A percentile compares a stretch with the other conserved stretches of the same genome.
phyloP scores from a whole-genome alignment of 2,113 vertebrate genomes.

The Brachyhypopomus occidentalis region DNA sequence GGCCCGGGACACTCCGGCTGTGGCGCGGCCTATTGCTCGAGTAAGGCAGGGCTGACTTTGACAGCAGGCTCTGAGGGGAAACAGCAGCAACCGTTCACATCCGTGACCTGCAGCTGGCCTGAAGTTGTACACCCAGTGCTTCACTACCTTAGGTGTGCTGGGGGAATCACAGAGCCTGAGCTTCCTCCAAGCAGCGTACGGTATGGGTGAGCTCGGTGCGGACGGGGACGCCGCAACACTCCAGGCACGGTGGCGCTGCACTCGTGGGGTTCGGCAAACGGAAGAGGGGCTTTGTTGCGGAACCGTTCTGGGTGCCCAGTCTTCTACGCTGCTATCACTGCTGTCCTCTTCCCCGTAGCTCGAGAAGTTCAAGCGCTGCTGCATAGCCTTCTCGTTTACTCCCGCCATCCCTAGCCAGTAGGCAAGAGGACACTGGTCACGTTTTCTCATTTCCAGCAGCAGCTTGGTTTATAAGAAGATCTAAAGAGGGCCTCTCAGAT shows the following conservation, averaged over 20 bases:
- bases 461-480: not conserved
- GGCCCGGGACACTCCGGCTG: slow-evolving; percentile 65
- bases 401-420: slow-evolving; percentile 60
- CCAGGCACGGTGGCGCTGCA: slow-evolving; percentile 55
- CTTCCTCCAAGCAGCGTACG: slow-evolving; percentile 76
- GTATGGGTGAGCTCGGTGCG: slow-evolving; percentile 74
- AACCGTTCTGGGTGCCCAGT: slow-evolving; percentile 49
- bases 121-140: not conserved
- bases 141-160: slow-evolving; percentile 84
- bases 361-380: slow-evolving; percentile 81
- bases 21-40: slow-evolving; percentile 68
- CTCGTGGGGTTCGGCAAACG: slow-evolving; percentile 61
- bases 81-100: not conserved
- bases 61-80: slow-evolving; percentile 75
- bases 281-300: slow-evolving; percentile 47
- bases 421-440: not conserved
- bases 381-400: slow-evolving; percentile 64
- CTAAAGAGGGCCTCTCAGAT: not conserved
- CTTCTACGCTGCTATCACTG: slow-evolving; percentile 65
- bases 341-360: slow-evolving; percentile 79
- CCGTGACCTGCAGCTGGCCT: no score
- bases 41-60: slow-evolving; percentile 73
- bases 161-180: slow-evolving; percentile 79
- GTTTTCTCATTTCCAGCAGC: not conserved
- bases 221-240: slow-evolving; percentile 57